Conservation (phyloP, 2,797 vertebrate genomes). For the Centroberyx gerrardi region DNA sequence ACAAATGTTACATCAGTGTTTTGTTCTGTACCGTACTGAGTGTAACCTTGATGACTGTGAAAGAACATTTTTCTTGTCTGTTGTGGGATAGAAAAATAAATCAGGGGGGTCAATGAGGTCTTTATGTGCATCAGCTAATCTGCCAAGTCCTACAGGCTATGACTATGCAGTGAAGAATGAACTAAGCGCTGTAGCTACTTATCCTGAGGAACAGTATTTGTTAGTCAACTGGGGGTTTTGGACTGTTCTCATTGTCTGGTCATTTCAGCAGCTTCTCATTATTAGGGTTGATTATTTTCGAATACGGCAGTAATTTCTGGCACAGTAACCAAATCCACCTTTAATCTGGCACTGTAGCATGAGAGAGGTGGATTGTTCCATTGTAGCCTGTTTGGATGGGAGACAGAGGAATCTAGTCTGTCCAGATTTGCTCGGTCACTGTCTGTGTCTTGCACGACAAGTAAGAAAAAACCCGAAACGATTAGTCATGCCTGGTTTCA, state of each 20-base stretch:
- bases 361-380: conserved; percentile 49
- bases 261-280: conserved; percentile 83
- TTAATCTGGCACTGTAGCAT: conserved; percentile 43
- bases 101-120: conserved; percentile 42
- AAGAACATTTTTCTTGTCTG: conserved; percentile 54
- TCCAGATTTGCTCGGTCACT: conserved; percentile 41
- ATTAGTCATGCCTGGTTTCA: not conserved
- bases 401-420: conserved; percentile 61
- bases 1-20: conserved; percentile 7
- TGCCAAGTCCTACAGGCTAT: conserved; percentile 36
- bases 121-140: conserved; percentile 20
- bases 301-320: conserved; percentile 54
- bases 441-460: conserved; percentile 15
- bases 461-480: conserved; percentile 2
- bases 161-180: conserved; percentile 37
- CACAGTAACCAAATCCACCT: conserved; percentile 65
- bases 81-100: conserved; percentile 51
- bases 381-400: conserved; percentile 14
- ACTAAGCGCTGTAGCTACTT: conserved; percentile 42
- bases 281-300: conserved; percentile 67
- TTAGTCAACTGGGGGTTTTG: conserved; percentile 49
- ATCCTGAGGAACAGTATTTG: conserved; percentile 48
- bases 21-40: conserved; percentile 3
- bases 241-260: conserved; percentile 41
- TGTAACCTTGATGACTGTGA: conserved; percentile 54